phyloP scores from a whole-genome alignment of 2,797 vertebrate species.

The Sphenodon punctatus region DNA sequence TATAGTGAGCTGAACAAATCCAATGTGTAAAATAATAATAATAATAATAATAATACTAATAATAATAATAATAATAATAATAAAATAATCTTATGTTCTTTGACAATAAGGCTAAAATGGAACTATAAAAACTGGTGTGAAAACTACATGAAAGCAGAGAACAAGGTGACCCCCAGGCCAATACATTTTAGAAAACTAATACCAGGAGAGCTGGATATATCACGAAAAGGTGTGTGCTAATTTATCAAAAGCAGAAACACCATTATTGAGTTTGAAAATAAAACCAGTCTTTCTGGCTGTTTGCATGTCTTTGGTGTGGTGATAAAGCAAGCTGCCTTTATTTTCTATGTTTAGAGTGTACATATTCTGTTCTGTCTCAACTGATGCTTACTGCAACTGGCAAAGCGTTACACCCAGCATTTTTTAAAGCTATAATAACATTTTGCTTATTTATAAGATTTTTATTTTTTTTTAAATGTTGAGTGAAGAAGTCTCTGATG shows the following conservation, averaged over 20 bases:
- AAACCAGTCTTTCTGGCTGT: not conserved
- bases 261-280: slow-evolving; percentile 14
- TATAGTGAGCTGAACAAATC: slow-evolving; percentile 10
- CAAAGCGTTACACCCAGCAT: not conserved
- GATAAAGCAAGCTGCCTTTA: not conserved
- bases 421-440: not conserved
- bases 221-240: not conserved
- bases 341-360: not conserved
- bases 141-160: slow-evolving; percentile 4
- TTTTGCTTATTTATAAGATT: not conserved
- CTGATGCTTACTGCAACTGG: not conserved
- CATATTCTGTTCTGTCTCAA: not conserved
- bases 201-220: not conserved
- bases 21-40: too few relatives aligned
- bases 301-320: not conserved
- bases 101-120: not conserved
- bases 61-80: too few relatives aligned
- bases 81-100: too few relatives aligned
- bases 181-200: not conserved
- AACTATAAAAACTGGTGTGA: slow-evolving; percentile 4
- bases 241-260: slow-evolving; percentile 1
- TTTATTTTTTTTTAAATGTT: too few relatives aligned
- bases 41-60: too few relatives aligned
- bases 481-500: not conserved
- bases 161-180: not conserved